These are phyloP conservation scores for Didymodactylos carnosus DNA, from an alignment of 2,888 invertebrate genomes.

Conservation along the genomic window DNA sequence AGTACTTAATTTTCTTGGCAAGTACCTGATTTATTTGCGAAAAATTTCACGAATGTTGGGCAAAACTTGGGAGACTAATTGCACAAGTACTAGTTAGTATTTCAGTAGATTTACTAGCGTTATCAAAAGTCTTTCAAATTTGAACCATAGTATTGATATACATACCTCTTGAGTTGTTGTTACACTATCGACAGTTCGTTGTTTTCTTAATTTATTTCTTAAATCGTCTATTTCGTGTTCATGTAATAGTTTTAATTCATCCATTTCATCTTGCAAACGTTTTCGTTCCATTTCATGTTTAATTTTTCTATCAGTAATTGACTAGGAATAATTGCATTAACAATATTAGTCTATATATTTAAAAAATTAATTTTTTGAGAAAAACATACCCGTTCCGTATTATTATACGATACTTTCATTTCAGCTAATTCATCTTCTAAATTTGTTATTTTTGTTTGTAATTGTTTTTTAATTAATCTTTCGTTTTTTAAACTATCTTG, in stretches of 20 bases:
- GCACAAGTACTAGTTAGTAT: no score
- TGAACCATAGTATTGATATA: no score
- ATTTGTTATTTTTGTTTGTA: conserved; percentile 20
- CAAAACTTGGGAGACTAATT: no score
- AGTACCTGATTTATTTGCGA: no score
- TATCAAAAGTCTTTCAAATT: no score
- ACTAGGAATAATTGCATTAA: no score
- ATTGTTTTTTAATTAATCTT: conserved; percentile 21
- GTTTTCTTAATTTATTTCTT: not conserved
- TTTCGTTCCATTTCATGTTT: not conserved
- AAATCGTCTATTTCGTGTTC: conserved; percentile 11
- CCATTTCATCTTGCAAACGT: not conserved
- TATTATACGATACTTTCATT: conserved; percentile 20
- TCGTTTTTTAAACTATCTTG: conserved; percentile 22
- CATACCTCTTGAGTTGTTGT: not conserved
- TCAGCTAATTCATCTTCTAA: conserved; percentile 24
- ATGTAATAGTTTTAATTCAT: not conserved
- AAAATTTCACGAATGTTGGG: no score
- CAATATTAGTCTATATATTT: not conserved
- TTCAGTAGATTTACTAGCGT: no score
- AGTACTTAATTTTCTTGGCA: no score
- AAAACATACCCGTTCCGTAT: conserved; percentile 22
- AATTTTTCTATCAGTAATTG: not conserved
- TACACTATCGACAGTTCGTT: not conserved
- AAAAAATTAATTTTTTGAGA: not conserved